These are phyloP conservation scores for Cheumatopsyche charites DNA, from an alignment of 1,140 invertebrate species.

Conservation along the genomic window DNA sequence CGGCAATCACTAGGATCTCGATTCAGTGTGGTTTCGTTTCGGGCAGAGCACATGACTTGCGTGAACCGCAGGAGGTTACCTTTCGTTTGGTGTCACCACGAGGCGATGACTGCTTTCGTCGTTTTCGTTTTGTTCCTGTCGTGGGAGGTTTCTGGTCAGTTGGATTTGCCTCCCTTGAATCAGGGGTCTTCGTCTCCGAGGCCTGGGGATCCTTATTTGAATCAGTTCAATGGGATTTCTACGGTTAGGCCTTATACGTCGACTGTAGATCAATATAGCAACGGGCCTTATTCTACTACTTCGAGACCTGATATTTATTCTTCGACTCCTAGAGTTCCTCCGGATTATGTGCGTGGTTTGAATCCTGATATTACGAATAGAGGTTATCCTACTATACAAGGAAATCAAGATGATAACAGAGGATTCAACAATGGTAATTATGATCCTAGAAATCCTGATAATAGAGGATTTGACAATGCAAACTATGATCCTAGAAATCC, in stretches of 20 bases:
- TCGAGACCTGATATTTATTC: conserved; percentile 55
- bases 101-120: conserved; percentile 49
- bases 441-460: conserved; percentile 39
- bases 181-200: conserved; percentile 54
- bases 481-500: conserved; percentile 32
- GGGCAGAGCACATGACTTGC: conserved; percentile 42
- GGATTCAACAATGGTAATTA: conserved; percentile 55
- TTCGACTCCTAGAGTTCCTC: conserved; percentile 52
- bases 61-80: conserved; percentile 44
- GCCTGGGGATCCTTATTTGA: conserved; percentile 53
- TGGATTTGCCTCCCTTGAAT: conserved; percentile 60
- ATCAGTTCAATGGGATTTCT: conserved; percentile 45
- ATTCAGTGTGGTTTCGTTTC: neutral
- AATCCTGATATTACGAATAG: conserved; percentile 60
- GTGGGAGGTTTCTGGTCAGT: conserved; percentile 54
- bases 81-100: conserved; percentile 50
- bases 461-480: conserved; percentile 25
- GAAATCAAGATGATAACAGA: conserved; percentile 44
- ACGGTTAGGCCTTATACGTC: conserved; percentile 53
- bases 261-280: conserved; percentile 54
- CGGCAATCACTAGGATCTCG: neutral
- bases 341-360: conserved; percentile 47
- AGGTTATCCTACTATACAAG: conserved; percentile 55
- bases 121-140: conserved; percentile 48
- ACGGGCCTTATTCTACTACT: conserved; percentile 50